Evolutionary conservation across 1,140 invertebrate genomes (phyloP), one percentile per base, ranked within the genome.

Genomic region (Cryptotermes secundus): DNA sequence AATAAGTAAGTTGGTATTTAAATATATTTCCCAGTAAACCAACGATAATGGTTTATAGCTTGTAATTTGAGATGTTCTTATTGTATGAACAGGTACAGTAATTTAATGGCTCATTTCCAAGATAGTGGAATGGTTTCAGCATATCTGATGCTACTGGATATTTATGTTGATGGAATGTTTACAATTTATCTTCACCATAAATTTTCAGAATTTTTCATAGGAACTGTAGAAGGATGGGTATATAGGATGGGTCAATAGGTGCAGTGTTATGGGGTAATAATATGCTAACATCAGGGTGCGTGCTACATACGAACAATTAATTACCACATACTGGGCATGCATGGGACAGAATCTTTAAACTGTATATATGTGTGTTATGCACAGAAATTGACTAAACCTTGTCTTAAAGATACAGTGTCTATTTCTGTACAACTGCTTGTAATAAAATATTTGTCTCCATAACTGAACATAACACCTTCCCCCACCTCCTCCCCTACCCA

Each of bases 371-470:
- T 14, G 26, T 72, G 6, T 72, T 26, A 72, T 72, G 26, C n/a
- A 72, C 24, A n/a, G 59, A 72, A 72, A 31, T 72, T 31, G 59
- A n/a, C 31, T 72, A 31, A 72, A 2, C n/a, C 14, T 72, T 59
- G 19, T 59, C 6, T 59, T 59, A 16, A n/a, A 72, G n/a, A 31
- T 72, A 10, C 31, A n/a, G 31, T n/a, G 26, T 9, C 26, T 14
- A 72, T 72, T 72, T 31, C 59, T 72, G 59, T 72, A 72, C 59
- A 72, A 31, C n/a, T 72, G n/a, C 31, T 72, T 72, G 59, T 72
- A 72, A 72, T 72, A 72, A 72, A n/a, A 72, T 72, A 72, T 72
- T 72, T 72, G n/a, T n/a, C n/a, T n/a, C n/a, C n/a, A 72, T 31
- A 16, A n/a, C 0, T 72, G n/a, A 14, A 59, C 3, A n/a, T n/a